Conservation (phyloP, 2,888 invertebrate genomes). For the Drosophila incognita region DNA sequence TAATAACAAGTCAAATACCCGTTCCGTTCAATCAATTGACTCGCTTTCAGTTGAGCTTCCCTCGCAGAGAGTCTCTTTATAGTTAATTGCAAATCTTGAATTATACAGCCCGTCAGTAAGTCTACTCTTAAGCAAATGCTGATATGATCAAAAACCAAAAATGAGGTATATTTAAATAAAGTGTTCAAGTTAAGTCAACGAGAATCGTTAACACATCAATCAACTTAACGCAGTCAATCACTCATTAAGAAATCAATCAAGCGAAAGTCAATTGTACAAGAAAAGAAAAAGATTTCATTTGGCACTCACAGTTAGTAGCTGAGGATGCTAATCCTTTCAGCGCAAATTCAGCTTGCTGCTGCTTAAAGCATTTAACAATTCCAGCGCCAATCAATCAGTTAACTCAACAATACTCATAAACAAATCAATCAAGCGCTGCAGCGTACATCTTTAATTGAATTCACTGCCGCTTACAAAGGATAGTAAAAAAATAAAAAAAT, state of each 20-base stretch:
- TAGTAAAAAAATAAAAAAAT: background rate
- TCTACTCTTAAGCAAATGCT: background rate
- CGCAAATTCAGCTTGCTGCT: background rate
- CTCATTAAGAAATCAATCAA: constrained; percentile 41
- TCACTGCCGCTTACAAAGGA: background rate
- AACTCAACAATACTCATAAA: constrained; percentile 40
- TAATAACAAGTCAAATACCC: background rate
- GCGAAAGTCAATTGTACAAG: background rate
- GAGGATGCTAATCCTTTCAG: background rate
- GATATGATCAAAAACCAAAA: background rate
- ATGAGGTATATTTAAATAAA: background rate
- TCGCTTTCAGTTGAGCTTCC: background rate
- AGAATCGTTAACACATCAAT: constrained; percentile 36
- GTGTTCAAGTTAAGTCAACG: constrained; percentile 19
- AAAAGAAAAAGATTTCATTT: constrained; percentile 1
- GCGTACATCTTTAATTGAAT: constrained; percentile 45
- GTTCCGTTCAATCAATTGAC: background rate
- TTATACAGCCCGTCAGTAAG: background rate
- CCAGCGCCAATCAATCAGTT: constrained; percentile 33
- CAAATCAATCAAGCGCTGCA: constrained; percentile 53
- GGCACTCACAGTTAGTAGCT: no score
- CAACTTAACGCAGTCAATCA: constrained; percentile 13
- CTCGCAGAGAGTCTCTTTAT: background rate
- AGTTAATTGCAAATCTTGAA: background rate
- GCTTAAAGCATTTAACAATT: background rate